phyloP scores from a whole-genome alignment of 2,888 invertebrate species.

The Ornithoptera priamus region DNA sequence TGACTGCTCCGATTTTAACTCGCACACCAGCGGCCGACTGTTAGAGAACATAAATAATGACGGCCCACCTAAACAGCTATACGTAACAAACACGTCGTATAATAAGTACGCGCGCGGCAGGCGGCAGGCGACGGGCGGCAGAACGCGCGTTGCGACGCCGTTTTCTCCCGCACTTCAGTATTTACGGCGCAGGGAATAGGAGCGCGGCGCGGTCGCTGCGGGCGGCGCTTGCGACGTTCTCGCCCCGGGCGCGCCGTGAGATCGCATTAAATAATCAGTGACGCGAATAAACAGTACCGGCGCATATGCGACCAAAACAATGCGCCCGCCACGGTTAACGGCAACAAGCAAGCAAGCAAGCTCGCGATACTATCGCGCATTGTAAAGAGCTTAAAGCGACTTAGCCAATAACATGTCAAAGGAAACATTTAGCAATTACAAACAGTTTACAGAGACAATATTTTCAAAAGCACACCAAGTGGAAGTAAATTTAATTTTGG shows the following conservation, averaged over 20 bases:
- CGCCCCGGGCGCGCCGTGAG: constrained; percentile 52
- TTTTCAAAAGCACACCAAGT: no score
- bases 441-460: no score
- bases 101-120: constrained; percentile 69
- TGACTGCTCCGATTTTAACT: constrained; percentile 80
- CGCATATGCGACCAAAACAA: constrained; percentile 54
- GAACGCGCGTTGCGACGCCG: constrained; percentile 61
- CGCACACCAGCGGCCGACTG: constrained; percentile 71
- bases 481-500: no score
- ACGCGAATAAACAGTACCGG: constrained; percentile 58
- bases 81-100: constrained; percentile 76
- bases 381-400: not conserved
- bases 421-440: no score
- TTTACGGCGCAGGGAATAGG: constrained; percentile 64
- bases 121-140: constrained; percentile 46
- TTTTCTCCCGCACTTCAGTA: constrained; percentile 64
- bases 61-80: constrained; percentile 78
- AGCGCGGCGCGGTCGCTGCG: constrained; percentile 50
- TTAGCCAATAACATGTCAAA: not conserved
- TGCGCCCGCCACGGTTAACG: constrained; percentile 34
- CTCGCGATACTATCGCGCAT: no score
- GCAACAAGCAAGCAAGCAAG: constrained; percentile 31
- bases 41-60: constrained; percentile 80
- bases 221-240: constrained; percentile 61
- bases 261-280: constrained; percentile 74